Evolutionary conservation across 30 jellyfish, hydroid and myxozoan genomes (phyloP).

Genomic region (Aurelia aurita complex sp. Pacific): DNA sequence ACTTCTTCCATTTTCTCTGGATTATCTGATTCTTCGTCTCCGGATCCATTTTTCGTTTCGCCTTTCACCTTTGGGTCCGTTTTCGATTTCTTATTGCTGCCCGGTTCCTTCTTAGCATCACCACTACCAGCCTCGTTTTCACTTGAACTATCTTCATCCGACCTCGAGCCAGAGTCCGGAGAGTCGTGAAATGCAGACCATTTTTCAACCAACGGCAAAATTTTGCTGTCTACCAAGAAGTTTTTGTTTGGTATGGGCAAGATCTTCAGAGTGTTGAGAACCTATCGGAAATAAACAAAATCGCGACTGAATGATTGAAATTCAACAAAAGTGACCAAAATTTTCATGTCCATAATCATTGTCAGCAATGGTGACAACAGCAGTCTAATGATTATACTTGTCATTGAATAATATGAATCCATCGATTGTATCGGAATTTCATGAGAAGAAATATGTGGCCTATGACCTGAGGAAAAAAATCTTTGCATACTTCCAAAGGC

Average conservation of each 20-base stretch:
- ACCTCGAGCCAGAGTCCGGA: slow-evolving; percentile 64
- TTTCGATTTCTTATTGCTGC: slow-evolving; percentile 14
- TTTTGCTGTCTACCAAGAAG: slow-evolving; percentile 90
- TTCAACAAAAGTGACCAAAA: no score
- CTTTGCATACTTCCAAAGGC: no score
- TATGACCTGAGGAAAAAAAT: no score
- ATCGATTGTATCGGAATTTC: no score
- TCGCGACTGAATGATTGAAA: no score
- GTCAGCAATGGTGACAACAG: no score
- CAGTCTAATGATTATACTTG: no score
- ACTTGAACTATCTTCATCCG: slow-evolving; percentile 93
- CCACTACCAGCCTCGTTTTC: slow-evolving; percentile 61
- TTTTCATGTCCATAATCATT: no score
- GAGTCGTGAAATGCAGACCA: slow-evolving; percentile 68
- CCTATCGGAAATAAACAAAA: slow-evolving; percentile 29
- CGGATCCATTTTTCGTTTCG: slow-evolving; percentile 30
- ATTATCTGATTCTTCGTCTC: slow-evolving; percentile 53
- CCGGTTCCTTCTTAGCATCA: slow-evolving; percentile 22
- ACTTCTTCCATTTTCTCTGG: slow-evolving; percentile 59
- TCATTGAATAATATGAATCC: no score
- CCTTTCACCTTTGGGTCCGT: slow-evolving; percentile 27
- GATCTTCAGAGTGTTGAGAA: slow-evolving; percentile 81
- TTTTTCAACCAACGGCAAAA: slow-evolving; percentile 72
- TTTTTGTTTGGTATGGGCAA: slow-evolving; percentile 93
- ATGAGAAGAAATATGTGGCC: no score